Evolutionary conservation across 1,140 invertebrate genomes (phyloP), one percentile per base, ranked within the genome.

Genomic region (Reticulitermes speratus): DNA sequence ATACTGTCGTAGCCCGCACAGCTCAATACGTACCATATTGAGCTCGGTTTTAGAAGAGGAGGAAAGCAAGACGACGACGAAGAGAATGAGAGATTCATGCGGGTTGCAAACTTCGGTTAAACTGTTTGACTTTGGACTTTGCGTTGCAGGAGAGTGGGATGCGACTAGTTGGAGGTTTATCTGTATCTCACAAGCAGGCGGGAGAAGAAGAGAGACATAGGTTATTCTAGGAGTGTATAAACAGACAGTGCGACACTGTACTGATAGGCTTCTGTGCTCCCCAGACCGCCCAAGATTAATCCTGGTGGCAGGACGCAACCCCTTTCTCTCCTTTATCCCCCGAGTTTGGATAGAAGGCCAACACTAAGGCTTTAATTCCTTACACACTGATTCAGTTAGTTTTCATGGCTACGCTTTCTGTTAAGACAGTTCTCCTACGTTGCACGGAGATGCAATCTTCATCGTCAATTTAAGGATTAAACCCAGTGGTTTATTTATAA

Each of bases 111-210:
- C 25, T 75, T 75, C 25, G n/a, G 65, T 75, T 75, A 75, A 75
- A 75, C 65, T 75, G 65, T 75, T 75, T 75, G 65, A 75, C 65
- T 75, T 75, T 75, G 65, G 65, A 75, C 65, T 75, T 75, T 75
- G 38, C 38, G 65, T 75, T 75, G 65, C 7, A 75, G 65, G 65
- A 75, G 65, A 16, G n/a, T 25, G n/a, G 65, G 65, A 75, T 75
- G 25, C 25, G n/a, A 75, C 65, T 30, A 75, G 65, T 16, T 75
- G 25, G 25, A 75, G 65, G 65, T 75, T 75, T 75, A 75, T 65
- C 59, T 65, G 12, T 65, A 25, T 75, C 65, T 75, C n/a, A 75
- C 65, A 75, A 75, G 25, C 65, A 75, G 65, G 11, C n/a, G 9
- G 65, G 25, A 75, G 65, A 48, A 48, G 14, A 7, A 48, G 45